Conservation (phyloP, 2,113 vertebrate genomes). For the Setophaga petechia region DNA sequence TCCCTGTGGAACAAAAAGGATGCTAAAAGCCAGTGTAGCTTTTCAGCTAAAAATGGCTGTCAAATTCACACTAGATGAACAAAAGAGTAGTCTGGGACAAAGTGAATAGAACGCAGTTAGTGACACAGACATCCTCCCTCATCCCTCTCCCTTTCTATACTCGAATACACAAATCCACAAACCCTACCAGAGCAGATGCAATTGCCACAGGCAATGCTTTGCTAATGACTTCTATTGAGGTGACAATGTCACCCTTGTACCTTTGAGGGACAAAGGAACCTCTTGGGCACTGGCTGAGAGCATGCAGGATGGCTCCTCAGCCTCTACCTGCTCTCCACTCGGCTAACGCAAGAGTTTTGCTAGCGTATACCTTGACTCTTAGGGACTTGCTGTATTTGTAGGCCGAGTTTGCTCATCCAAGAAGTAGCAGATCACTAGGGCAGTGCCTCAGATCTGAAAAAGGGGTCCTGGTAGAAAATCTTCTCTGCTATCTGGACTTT, state of each 20-base stretch:
- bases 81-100: background rate
- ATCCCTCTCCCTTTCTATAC: background rate
- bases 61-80: background rate
- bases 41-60: background rate
- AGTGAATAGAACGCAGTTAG: background rate
- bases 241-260: accelerated
- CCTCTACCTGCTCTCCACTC: background rate
- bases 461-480: background rate
- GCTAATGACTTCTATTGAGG: accelerated
- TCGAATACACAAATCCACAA: accelerated
- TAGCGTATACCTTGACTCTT: background rate
- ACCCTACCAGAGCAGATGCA: background rate
- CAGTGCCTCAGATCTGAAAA: background rate
- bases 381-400: background rate
- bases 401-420: background rate
- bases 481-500: background rate
- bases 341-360: background rate
- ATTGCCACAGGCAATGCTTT: background rate
- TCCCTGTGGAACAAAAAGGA: background rate
- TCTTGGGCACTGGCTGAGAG: accelerated
- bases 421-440: background rate
- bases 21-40: background rate
- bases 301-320: background rate
- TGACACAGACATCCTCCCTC: background rate
- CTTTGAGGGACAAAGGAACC: background rate